Evolutionary conservation across 1,140 invertebrate species (phyloP), one percentile per base, ranked within the genome.

Genomic region (Episyrphus balteatus): DNA sequence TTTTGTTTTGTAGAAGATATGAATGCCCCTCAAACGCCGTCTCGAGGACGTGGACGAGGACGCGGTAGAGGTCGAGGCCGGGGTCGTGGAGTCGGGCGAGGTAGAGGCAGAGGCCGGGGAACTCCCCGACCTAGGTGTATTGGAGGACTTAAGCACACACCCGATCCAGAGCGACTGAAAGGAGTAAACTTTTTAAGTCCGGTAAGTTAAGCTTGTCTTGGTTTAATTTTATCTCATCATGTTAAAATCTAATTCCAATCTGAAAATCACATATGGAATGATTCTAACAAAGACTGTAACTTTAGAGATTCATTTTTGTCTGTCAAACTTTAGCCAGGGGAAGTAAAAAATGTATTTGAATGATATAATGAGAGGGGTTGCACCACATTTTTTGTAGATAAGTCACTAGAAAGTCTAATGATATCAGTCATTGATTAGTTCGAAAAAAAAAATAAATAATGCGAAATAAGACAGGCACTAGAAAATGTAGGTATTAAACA

Each of bases 151-250:
- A 66, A 65, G 47, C 62, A 66, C 44, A 61, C 56, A 11, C 62
- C 62, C 11, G 62, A 66, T 51, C 62, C 62, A 14, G 57, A 65
- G 31, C 51, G 62, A 10, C 51, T 66, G 6, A 65, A 66, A 42
- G 62, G 60, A 26, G 42, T 65, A 7, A 36, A 36, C 10, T 36
- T 36, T 10, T 65, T 61, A n/a, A 66, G 60, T 54, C 62, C 62
- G 56, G 62, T 66, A 50, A 60, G 62, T 62, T 15, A 9, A 19
- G 21, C 3, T 5, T 26, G n/a, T n/a, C n/a, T n/a, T n/a, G n/a
- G n/a, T 43, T 26, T 26, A 11, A 21, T 13, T 17, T 32, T 31
- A 18, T 9, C 26, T 15, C 14, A 12, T 43, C 9, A 17, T 5
- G 7, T 13, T n/a, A 14, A 31, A n/a, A 43, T 34, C 33, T 10